Base-by-base conservation (phyloP, 2,888 invertebrate genomes). In the Scaptomyza parva region DNA sequence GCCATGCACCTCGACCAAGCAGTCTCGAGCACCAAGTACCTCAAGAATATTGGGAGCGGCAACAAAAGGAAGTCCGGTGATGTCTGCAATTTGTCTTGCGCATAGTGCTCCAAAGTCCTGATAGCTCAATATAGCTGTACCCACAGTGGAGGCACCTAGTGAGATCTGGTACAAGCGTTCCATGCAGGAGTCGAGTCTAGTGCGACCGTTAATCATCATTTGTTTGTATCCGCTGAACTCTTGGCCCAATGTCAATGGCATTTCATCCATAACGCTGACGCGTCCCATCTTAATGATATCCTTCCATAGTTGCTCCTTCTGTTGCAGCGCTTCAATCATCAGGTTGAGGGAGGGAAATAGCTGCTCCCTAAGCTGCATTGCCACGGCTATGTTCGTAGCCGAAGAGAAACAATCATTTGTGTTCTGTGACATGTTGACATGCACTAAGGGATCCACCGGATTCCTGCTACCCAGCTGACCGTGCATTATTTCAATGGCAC, bases 341-440 rank as follows among this genome's bases (percentile, higher is more conserved):
- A 93, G 92, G 44, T 94, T 92, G 11, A 99, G 91, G 0, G 95
- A 94, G 0, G 99, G 99, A 87, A 98, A 91, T 1, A 99, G 93
- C 0, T 94, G 92, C 76, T 95, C 93, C 68, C 96, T 93, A 43
- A 99, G 93, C 91, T 98, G 97, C 91, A 96, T 93, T 1, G 97
- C 98, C 0, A 98, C 97, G 0, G 99, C 96, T 69, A 99, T 96
- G 91, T 99, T 98, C 97, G 98, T 98, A 0, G 99, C 99, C 0
- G 99, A 97, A 1, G 99, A 98, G 92, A 97, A 99, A 0, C 98
- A 97, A 91, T 99, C 99, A 91, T 99, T 99, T 53, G 98, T 98
- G 90, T 97, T 98, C 93, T 99, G 97, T 1, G 97, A 96, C 93
- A 97, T 98, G 92, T 99, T 99, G 48, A 99, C 99, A 92, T 99